Conservation (phyloP, 2,113 vertebrate species). For the Lophochroa leadbeateri region DNA sequence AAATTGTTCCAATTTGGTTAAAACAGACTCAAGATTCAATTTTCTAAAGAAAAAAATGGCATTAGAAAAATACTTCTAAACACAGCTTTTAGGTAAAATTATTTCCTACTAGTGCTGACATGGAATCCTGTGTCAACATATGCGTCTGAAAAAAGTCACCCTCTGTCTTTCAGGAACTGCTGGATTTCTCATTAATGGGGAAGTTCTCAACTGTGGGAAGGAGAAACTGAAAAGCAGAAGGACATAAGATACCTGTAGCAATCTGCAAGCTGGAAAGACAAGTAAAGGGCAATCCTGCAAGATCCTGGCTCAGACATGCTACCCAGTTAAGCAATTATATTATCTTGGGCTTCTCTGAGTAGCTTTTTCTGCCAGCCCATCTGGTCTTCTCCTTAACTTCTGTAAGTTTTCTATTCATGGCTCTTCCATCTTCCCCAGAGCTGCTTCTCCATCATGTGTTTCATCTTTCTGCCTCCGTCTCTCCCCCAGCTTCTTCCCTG, state of each 20-base stretch:
- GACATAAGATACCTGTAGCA: not conserved
- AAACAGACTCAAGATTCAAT: not conserved
- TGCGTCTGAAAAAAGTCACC: not conserved
- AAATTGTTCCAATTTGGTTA: not conserved
- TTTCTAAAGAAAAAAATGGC: not conserved
- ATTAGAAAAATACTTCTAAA: not conserved
- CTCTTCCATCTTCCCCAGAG: not conserved
- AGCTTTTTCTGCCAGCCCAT: conserved; percentile 21
- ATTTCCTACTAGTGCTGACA: not conserved
- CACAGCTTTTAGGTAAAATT: not conserved
- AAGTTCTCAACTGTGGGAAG: not conserved
- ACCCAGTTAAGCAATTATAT: not conserved
- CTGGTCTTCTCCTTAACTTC: not conserved
- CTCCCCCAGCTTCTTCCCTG: not conserved
- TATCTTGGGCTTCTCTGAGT: not conserved
- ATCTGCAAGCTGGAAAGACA: not conserved
- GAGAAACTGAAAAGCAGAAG: not conserved
- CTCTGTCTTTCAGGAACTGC: not conserved
- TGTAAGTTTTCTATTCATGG: not conserved
- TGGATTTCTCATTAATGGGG: not conserved
- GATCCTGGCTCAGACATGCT: not conserved
- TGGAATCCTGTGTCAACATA: not conserved
- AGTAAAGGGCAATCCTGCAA: not conserved
- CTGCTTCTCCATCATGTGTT: not conserved
- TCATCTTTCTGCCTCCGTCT: not conserved